Evolutionary conservation across 2,113 vertebrate species (phyloP), one percentile per base, ranked within the genome.

Genomic region (Salminus brasiliensis): DNA sequence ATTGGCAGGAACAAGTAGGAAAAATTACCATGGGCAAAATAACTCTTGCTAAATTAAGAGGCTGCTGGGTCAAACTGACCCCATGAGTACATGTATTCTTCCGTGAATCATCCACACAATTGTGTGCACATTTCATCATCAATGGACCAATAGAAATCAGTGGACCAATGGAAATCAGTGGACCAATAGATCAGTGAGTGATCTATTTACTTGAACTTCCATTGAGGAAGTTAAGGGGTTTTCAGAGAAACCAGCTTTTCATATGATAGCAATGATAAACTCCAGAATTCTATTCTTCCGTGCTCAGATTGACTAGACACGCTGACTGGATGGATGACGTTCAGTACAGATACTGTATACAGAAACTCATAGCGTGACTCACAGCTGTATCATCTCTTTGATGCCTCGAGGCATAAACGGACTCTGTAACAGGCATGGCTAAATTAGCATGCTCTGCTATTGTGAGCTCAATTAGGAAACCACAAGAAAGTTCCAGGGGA

Each of bases 391-490:
- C 15, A 36, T 34, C 10, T 74, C 0, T 75, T 36, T 68, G 66
- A 55, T 23, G 62, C 12, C 62, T 66, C 30, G 11, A 60, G 57
- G 39, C 27, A 57, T 32, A 60, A 3, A 41, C 9, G 29, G 21
- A 68, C 47, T 72, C 27, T 67, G 53, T 45, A 62, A 45, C 27
- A 29, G 73, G 39, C n/a, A 11, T 55, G 25, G 25, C 30, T 55
- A 45, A 73, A 67, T 66, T 71, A 25, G 79, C 36, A 81, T 60
- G 63, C 27, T 15, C n/a, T 36, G 45, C 23, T 59, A 41, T n/a
- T 66, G 18, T 65, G 60, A 29, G 29, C 66, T 32, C 2, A n/a
- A 76, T 76, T 72, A 66, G 66, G 59, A 78, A 78, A 74, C 11
- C 4, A 34, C 15, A 29, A 79, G 52, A 78, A 83, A 23, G 53